These are phyloP conservation scores for Microtus richardsoni DNA, from an alignment of 2,113 vertebrate genomes.

Conservation along the genomic window DNA sequence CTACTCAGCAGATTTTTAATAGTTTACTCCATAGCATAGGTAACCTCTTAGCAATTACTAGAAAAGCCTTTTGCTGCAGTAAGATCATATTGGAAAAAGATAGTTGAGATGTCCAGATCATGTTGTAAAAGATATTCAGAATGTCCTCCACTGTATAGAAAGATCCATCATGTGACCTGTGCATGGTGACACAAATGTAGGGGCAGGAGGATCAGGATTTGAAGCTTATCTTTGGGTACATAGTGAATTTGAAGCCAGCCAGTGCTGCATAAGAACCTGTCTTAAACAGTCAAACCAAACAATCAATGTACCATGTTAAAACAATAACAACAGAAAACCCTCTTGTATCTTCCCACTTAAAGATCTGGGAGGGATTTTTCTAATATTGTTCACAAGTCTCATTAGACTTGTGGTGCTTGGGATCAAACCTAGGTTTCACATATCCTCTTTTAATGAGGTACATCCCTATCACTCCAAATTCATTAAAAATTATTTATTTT, in stretches of 20 bases:
- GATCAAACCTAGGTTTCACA: not conserved
- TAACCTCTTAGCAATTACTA: not conserved
- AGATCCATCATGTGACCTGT: not conserved
- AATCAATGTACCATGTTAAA: not conserved
- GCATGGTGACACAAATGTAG: not conserved
- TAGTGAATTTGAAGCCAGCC: not conserved
- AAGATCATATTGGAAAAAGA: conserved; percentile 19
- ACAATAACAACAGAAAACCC: not conserved
- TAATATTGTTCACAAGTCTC: not conserved
- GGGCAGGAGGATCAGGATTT: too few species aligned
- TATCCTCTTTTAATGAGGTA: not conserved
- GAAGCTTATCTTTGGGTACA: not conserved
- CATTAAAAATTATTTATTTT: not conserved
- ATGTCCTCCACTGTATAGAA: not conserved
- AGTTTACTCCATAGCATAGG: not conserved
- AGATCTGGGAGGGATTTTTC: not conserved
- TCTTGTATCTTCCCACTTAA: conserved; percentile 26
- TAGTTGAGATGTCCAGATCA: not conserved
- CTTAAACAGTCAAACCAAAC: not conserved
- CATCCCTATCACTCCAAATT: not conserved
- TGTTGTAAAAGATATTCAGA: not conserved
- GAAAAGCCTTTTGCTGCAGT: not conserved
- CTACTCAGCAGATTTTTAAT: not conserved
- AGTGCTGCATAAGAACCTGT: not conserved
- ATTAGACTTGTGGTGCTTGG: not conserved